A percentile compares a stretch with the other conserved stretches of the same genome.
Evolutionary conservation across 1,140 invertebrate species (phyloP).

Genomic region (Eueides isabella): DNA sequence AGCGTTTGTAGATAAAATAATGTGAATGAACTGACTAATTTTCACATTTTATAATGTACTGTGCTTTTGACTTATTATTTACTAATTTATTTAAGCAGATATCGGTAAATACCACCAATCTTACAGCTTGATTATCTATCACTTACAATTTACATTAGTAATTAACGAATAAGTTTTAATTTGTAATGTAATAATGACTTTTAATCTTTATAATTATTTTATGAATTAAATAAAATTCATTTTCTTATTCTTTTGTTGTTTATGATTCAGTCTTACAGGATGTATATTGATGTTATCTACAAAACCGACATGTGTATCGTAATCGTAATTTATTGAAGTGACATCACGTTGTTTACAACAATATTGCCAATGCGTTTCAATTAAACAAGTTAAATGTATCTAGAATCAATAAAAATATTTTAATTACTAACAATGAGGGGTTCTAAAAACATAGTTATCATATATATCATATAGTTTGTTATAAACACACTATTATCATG

Average conservation of each 20-base stretch:
- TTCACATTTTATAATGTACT: too few species aligned
- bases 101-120: background rate
- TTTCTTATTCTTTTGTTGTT: background rate
- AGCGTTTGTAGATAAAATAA: conserved; percentile 24
- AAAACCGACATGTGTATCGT: background rate
- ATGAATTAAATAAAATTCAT: background rate
- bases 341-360: conserved; percentile 22
- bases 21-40: conserved; percentile 33
- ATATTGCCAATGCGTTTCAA: conserved; percentile 5
- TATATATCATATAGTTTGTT: too few species aligned
- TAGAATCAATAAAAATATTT: background rate
- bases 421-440: background rate
- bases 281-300: background rate
- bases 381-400: background rate
- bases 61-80: too few species aligned
- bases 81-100: too few species aligned
- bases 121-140: too few species aligned
- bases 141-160: too few species aligned
- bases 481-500: too few species aligned
- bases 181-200: too few species aligned
- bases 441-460: background rate
- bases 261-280: background rate
- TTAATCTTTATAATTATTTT: background rate
- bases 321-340: background rate
- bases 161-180: too few species aligned